A percentile compares a stretch with the other conserved stretches of the same genome.
Conservation (phyloP, 2,888 invertebrate genomes). For the Scaptomyza reducta region DNA sequence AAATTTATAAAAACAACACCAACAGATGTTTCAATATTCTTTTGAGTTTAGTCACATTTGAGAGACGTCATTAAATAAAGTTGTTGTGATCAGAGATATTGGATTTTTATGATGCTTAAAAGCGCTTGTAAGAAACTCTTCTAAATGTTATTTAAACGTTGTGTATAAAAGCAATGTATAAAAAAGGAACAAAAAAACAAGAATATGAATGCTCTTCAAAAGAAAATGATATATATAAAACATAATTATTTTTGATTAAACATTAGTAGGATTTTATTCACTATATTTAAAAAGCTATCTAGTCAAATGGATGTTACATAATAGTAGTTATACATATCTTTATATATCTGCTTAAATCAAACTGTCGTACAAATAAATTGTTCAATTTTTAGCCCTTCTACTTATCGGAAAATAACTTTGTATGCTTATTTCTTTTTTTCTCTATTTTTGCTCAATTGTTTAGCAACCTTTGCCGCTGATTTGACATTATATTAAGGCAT, state of each 20-base stretch:
- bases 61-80: not conserved
- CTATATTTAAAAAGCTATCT: no score
- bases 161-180: not conserved
- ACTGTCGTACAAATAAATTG: slow-evolving; percentile 16
- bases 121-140: not conserved
- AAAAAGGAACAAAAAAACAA: not conserved
- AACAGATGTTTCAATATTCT: not conserved
- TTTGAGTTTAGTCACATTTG: not conserved
- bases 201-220: not conserved
- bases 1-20: not conserved
- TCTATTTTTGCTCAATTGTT: slow-evolving; percentile 45
- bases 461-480: slow-evolving; percentile 48
- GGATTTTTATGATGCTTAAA: not conserved
- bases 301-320: no score
- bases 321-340: no score
- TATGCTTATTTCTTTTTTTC: slow-evolving; percentile 3
- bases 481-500: slow-evolving; percentile 45
- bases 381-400: slow-evolving; percentile 18
- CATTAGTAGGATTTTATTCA: no score
- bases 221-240: not conserved
- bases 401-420: slow-evolving; percentile 9
- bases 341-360: no score
- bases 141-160: no score
- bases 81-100: not conserved
- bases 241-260: not conserved